Evolutionary conservation across 2,113 vertebrate genomes (phyloP).

Genomic region (Dicentrarchus labrax): DNA sequence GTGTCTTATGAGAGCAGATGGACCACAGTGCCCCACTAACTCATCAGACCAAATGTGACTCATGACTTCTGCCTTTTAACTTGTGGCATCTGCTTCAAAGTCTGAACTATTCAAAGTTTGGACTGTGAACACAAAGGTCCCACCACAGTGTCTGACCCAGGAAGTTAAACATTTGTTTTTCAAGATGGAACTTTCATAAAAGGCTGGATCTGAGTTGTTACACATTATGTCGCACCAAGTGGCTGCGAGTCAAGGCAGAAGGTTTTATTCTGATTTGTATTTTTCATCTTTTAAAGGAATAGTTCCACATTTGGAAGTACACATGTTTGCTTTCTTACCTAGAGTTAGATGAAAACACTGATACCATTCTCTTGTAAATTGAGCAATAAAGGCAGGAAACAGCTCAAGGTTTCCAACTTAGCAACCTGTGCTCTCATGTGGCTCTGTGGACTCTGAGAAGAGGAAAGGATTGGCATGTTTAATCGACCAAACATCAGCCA

Average conservation of each 20-base stretch:
- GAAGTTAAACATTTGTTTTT: slow-evolving; percentile 61
- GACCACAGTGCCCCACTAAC: slow-evolving; percentile 60
- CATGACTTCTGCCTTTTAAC: slow-evolving; percentile 70
- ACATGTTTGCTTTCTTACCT: neutral
- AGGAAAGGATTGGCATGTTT: neutral
- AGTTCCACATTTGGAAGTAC: neutral
- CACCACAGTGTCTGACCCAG: slow-evolving; percentile 30
- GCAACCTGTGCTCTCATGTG: no score
- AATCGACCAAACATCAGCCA: neutral
- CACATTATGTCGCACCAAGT: slow-evolving; percentile 52
- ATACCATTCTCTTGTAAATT: neutral
- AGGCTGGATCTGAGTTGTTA: slow-evolving; percentile 15
- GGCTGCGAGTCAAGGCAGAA: slow-evolving; percentile 3
- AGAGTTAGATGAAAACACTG: neutral
- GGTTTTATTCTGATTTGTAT: neutral
- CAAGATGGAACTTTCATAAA: slow-evolving; percentile 48
- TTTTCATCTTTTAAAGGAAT: neutral
- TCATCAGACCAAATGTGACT: slow-evolving; percentile 69
- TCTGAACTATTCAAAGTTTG: slow-evolving; percentile 56
- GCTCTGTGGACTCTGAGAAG: neutral
- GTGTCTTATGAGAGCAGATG: slow-evolving; percentile 75
- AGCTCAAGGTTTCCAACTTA: neutral
- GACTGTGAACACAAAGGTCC: slow-evolving; percentile 44
- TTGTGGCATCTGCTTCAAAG: slow-evolving; percentile 75
- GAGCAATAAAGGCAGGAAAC: neutral